These are phyloP conservation scores for Sarcoramphus papa DNA, from an alignment of 2,797 vertebrate species.

Conservation along the genomic window DNA sequence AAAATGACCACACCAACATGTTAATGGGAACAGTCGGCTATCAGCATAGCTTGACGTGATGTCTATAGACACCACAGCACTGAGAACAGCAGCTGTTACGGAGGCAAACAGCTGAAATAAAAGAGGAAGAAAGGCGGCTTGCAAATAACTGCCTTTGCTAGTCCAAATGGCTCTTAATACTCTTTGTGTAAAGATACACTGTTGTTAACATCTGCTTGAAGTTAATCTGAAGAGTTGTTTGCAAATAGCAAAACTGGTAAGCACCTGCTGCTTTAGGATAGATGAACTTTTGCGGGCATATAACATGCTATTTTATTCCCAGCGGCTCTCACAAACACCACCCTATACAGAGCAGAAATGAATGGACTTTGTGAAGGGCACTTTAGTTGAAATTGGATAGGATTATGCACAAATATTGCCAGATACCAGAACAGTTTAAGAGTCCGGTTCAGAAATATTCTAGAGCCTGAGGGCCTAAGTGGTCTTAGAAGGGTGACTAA, in stretches of 20 bases:
- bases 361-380: slow-evolving; percentile 36
- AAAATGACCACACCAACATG: not conserved
- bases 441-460: slow-evolving; percentile 4
- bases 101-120: slow-evolving; percentile 70
- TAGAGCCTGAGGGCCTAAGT: not conserved
- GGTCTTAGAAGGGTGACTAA: not conserved
- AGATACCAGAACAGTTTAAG: not conserved
- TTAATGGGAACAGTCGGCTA: not conserved
- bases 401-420: not conserved
- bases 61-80: not conserved
- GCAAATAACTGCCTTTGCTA: slow-evolving; percentile 46
- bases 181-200: slow-evolving; percentile 52
- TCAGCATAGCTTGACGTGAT: not conserved
- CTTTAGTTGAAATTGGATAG: slow-evolving; percentile 39
- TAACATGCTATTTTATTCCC: not conserved
- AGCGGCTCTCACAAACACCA: not conserved
- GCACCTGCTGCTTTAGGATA: slow-evolving; percentile 58
- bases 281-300: slow-evolving; percentile 53
- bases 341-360: slow-evolving; percentile 6
- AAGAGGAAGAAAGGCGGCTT: slow-evolving; percentile 66
- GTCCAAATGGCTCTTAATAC: slow-evolving; percentile 57
- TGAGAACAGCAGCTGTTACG: slow-evolving; percentile 65
- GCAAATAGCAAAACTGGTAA: slow-evolving; percentile 51
- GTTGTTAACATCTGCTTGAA: slow-evolving; percentile 68
- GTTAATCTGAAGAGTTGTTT: slow-evolving; percentile 68